phyloP scores from a whole-genome alignment of 2,113 vertebrate species.

The Prinia subflava region DNA sequence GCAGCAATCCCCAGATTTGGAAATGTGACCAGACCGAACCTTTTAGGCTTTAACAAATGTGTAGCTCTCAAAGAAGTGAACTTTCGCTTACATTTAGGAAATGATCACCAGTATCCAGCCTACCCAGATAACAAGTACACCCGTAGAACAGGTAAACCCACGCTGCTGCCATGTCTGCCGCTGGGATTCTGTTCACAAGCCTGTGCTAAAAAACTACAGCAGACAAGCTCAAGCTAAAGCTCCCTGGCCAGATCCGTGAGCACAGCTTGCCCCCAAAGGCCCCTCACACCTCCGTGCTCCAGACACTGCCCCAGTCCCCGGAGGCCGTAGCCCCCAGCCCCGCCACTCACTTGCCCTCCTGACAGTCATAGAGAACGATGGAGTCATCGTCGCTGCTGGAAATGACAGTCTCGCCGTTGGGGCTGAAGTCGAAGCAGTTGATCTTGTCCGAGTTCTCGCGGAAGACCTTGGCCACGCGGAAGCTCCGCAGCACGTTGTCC shows the following conservation, averaged over 20 bases:
- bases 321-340: not conserved
- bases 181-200: not conserved
- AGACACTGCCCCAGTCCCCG: no score
- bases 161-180: not conserved
- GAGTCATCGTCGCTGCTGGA: constrained; percentile 99
- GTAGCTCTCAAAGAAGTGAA: not conserved
- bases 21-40: not conserved
- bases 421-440: constrained; percentile 98
- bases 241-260: no score
- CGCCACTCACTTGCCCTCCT: constrained; percentile 95
- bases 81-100: not conserved
- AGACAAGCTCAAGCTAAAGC: not conserved
- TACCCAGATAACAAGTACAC: not conserved
- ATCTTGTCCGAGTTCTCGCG: constrained; percentile 98
- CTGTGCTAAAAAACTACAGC: not conserved
- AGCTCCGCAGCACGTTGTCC: constrained; percentile 98
- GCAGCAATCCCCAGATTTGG: not conserved
- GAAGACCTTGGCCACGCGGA: constrained; percentile 98
- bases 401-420: constrained; percentile 96
- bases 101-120: not conserved
- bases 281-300: not conserved
- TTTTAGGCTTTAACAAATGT: not conserved
- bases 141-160: not conserved
- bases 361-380: constrained; percentile 95
- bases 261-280: not conserved